Conservation (phyloP, 2,888 invertebrate species). For the Hydroisotoma schaefferi region DNA sequence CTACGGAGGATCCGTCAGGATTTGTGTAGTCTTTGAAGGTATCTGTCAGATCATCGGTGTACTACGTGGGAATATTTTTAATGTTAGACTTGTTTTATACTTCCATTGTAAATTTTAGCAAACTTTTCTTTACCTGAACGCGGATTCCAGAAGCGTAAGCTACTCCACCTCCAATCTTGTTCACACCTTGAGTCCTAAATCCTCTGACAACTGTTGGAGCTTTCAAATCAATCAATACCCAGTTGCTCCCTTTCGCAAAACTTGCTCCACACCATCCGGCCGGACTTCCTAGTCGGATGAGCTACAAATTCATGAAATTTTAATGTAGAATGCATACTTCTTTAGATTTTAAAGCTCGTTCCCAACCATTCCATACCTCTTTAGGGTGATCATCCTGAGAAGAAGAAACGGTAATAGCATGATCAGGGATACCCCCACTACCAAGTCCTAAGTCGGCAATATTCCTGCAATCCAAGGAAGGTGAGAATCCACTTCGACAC, state of each 20-base stretch:
- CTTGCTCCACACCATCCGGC: conserved; percentile 85
- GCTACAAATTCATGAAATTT: too few relatives aligned
- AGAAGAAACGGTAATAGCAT: conserved; percentile 78
- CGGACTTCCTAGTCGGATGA: conserved; percentile 72
- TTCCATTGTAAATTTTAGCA: background rate
- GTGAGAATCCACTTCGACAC: conserved; percentile 75
- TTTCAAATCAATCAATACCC: conserved; percentile 80
- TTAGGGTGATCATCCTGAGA: conserved; percentile 78
- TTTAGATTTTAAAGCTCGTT: background rate
- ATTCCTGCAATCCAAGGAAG: conserved; percentile 83
- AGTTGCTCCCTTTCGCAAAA: conserved; percentile 80
- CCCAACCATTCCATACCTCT: too few relatives aligned
- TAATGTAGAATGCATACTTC: background rate
- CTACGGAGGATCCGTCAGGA: conserved; percentile 87
- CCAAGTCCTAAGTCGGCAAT: conserved; percentile 79
- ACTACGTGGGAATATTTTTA: conserved; percentile 56
- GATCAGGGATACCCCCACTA: conserved; percentile 85
- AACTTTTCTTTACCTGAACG: conserved; percentile 57
- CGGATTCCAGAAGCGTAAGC: conserved; percentile 88
- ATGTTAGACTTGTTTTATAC: background rate
- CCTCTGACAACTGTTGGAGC: conserved; percentile 85
- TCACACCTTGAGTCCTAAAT: conserved; percentile 84
- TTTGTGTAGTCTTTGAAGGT: conserved; percentile 86
- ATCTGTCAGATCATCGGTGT: conserved; percentile 83
- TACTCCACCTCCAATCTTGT: conserved; percentile 72